Evolutionary conservation across 2,797 vertebrate species (phyloP).

Genomic region (Tragopan temminckii): DNA sequence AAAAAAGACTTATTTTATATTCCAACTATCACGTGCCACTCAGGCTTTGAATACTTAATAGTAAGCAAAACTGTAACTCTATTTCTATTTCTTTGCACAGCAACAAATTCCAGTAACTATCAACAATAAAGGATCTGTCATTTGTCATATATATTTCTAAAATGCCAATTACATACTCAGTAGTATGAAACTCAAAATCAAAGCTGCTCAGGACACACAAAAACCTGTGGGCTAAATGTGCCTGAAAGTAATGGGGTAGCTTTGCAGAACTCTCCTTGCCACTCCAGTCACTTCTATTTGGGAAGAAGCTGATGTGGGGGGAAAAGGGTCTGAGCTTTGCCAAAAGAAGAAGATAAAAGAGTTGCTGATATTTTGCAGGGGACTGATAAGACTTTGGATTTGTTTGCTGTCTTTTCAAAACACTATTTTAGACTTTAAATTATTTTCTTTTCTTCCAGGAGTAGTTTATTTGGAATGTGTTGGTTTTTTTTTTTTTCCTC

Average conservation of each 20-base stretch:
- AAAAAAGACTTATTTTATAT: neutral
- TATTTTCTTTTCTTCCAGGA: neutral
- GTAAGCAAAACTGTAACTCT: conserved; percentile 4
- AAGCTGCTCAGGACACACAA: neutral
- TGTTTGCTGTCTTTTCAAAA: neutral
- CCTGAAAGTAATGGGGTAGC: neutral
- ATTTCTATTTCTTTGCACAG: neutral
- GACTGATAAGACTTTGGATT: neutral
- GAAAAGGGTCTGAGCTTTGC: neutral
- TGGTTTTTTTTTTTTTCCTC: neutral
- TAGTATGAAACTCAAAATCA: neutral
- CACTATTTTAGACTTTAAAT: neutral
- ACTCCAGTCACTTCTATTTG: neutral
- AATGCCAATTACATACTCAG: neutral
- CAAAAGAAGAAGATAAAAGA: neutral
- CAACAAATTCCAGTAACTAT: neutral
- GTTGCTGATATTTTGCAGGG: neutral
- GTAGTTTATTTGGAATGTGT: neutral
- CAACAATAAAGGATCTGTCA: neutral
- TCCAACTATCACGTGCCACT: neutral
- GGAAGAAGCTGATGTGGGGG: neutral
- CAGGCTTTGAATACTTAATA: neutral
- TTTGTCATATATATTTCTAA: neutral
- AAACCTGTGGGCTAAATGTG: neutral
- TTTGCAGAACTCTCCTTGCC: neutral